Conservation (phyloP, 2,888 invertebrate genomes). For the Tipula lateralis region DNA sequence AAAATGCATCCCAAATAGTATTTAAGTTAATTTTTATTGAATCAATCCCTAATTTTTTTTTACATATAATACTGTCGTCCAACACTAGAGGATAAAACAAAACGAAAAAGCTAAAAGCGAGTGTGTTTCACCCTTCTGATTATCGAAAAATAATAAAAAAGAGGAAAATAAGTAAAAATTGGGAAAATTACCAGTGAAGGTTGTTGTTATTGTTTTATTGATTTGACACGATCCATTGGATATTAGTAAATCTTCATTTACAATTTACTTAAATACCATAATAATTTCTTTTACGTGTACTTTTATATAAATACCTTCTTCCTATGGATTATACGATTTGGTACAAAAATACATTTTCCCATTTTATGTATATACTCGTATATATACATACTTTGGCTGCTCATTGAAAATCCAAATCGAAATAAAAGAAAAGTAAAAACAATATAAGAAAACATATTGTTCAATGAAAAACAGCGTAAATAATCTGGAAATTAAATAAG, state of each 20-base stretch:
- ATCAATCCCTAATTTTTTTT: neutral
- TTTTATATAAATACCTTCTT: neutral
- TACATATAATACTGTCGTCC: neutral
- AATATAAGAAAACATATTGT: neutral
- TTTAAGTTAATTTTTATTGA: neutral
- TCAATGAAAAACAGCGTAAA: constrained; percentile 5
- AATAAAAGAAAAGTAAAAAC: neutral
- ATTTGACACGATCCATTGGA: constrained; percentile 11
- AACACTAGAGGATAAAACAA: neutral
- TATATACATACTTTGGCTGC: neutral
- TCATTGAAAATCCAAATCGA: neutral
- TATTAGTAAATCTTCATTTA: constrained; percentile 19
- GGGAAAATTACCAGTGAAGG: neutral
- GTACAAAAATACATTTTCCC: neutral
- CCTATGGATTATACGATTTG: neutral
- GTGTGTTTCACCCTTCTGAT: neutral
- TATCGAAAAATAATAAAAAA: neutral
- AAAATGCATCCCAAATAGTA: neutral
- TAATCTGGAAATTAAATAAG: neutral
- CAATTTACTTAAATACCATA: constrained; percentile 24
- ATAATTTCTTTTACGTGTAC: constrained; percentile 24
- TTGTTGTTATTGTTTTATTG: constrained; percentile 11
- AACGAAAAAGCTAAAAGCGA: neutral
- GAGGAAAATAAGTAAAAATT: neutral
- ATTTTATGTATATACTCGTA: neutral